A percentile compares a stretch with the other conserved stretches of the same genome.
Conservation (phyloP, 2,888 invertebrate species). For the Amphipyra tragopoginis region DNA sequence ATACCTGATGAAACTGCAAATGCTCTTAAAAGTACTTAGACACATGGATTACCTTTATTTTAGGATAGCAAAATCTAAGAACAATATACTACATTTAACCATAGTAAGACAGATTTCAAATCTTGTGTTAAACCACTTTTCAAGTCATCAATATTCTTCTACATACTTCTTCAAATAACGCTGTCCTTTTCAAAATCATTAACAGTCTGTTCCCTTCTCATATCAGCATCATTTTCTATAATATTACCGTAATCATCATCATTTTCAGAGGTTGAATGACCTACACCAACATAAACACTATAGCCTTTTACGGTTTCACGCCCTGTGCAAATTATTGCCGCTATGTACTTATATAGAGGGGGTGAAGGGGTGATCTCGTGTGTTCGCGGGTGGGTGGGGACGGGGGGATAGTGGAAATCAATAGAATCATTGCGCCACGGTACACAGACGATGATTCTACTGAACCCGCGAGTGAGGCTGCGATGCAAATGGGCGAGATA, state of each 20-base stretch:
- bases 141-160: too few relatives aligned
- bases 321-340: constrained; percentile 59
- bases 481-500: constrained; percentile 1
- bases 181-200: too few relatives aligned
- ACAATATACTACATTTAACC: too few relatives aligned
- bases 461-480: constrained; percentile 49
- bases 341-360: constrained; percentile 58
- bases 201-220: too few relatives aligned
- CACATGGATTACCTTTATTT: too few relatives aligned
- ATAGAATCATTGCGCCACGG: constrained; percentile 85
- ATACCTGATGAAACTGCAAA: neutral
- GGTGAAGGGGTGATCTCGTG: constrained; percentile 59
- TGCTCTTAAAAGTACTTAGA: too few relatives aligned
- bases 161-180: too few relatives aligned
- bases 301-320: constrained; percentile 59
- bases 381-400: constrained; percentile 53
- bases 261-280: constrained; percentile 55
- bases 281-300: constrained; percentile 57
- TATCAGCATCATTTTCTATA: too few relatives aligned
- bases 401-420: constrained; percentile 79
- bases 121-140: too few relatives aligned
- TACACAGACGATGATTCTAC: constrained; percentile 74
- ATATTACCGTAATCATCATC: constrained; percentile 26
- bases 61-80: too few relatives aligned
- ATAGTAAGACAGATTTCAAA: too few relatives aligned